Conservation (phyloP, 2,113 vertebrate genomes). For the Neogale vison region DNA sequence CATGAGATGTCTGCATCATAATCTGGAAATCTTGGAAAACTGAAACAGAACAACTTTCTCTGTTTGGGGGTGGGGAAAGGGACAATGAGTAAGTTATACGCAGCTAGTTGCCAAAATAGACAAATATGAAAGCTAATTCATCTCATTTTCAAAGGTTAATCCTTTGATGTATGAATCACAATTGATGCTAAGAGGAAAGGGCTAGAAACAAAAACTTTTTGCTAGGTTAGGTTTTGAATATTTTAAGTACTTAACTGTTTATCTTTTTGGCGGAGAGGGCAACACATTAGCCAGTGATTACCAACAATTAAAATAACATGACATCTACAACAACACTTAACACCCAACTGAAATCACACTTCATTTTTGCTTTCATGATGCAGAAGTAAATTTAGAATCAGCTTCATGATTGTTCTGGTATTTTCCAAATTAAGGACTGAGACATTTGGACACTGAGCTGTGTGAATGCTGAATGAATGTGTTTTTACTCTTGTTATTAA, state of each 20-base stretch:
- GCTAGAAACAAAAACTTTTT: conserved; percentile 55
- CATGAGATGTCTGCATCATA: neutral
- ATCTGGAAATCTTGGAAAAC: neutral
- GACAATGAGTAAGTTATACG: neutral
- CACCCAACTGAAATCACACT: neutral
- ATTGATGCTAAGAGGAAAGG: conserved; percentile 53
- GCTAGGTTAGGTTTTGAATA: neutral
- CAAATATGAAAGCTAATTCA: conserved; percentile 14
- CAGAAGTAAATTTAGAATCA: conserved; percentile 27
- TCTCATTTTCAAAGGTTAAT: conserved; percentile 42
- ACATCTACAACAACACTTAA: neutral
- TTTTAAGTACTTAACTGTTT: conserved; percentile 54
- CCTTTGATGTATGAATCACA: conserved; percentile 25
- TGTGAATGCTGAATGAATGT: neutral
- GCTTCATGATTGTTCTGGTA: neutral
- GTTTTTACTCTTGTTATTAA: neutral
- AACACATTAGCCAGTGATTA: conserved; percentile 53
- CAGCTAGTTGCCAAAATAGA: conserved; percentile 15
- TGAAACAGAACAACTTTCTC: neutral
- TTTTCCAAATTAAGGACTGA: conserved; percentile 5
- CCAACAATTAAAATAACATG: conserved; percentile 47
- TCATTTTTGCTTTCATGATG: neutral
- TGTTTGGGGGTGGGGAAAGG: neutral
- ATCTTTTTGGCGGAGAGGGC: conserved; percentile 63
- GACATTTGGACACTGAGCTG: neutral